A percentile compares a stretch with the other conserved stretches of the same genome.
phyloP scores from a whole-genome alignment of 2,888 invertebrate species.

The Bedellia somnulentella region DNA sequence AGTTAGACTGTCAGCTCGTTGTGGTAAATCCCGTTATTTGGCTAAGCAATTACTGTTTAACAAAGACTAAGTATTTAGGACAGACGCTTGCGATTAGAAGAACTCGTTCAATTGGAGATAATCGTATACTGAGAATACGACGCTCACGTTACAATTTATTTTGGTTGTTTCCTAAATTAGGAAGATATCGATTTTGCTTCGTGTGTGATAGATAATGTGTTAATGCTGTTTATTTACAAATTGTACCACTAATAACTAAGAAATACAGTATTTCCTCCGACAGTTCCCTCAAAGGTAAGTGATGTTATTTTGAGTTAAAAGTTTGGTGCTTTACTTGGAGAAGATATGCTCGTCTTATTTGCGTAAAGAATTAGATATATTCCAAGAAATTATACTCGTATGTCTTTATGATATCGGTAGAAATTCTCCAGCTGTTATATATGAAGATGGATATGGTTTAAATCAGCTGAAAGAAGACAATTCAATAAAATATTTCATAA shows the following conservation, averaged over 20 bases:
- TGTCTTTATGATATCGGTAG: too few relatives aligned
- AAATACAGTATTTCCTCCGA: conserved; percentile 41
- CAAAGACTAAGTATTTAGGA: conserved; percentile 41
- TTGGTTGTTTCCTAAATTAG: conserved; percentile 32
- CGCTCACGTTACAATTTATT: conserved; percentile 25
- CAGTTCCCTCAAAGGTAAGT: conserved; percentile 47
- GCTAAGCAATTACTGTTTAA: conserved; percentile 48
- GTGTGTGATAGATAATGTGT: conserved; percentile 33
- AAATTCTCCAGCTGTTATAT: too few relatives aligned
- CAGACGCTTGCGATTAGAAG: conserved; percentile 25
- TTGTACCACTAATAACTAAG: conserved; percentile 30
- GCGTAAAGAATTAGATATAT: too few relatives aligned
- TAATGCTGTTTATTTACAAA: conserved; percentile 49
- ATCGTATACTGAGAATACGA: too few relatives aligned
- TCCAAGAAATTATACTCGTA: too few relatives aligned
- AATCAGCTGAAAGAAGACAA: too few relatives aligned
- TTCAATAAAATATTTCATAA: too few relatives aligned
- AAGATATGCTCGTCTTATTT: too few relatives aligned
- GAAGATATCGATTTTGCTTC: conserved; percentile 48
- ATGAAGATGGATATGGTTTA: too few relatives aligned
- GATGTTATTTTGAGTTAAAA: neutral
- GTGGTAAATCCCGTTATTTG: conserved; percentile 53
- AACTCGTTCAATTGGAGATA: conserved; percentile 18
- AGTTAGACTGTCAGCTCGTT: conserved; percentile 36
- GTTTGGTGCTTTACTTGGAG: too few relatives aligned